Base-by-base conservation (phyloP, 2,888 invertebrate species). In the Halictus quadricinctus region DNA sequence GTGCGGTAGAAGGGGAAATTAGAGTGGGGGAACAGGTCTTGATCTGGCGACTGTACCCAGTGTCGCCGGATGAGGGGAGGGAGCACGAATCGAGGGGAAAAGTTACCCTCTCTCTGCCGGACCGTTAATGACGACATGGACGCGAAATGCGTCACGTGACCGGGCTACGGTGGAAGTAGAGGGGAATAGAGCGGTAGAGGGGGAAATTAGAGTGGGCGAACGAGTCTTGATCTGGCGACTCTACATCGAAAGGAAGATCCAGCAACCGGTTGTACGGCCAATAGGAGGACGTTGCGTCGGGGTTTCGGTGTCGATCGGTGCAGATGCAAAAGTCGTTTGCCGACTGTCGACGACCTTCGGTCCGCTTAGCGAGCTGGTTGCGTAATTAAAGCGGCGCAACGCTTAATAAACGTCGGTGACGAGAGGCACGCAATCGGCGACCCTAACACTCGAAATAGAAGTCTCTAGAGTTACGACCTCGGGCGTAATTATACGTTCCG, bases 371-470 rank as follows among this genome's bases (percentile, higher is more conserved):
- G 81, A 76, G 73, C 80, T 74, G 79, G 81, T 91, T 90, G 91
- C 91, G 88, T 90, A 90, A 90, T 90, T 90, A 91, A 91, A 85
- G 87, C 84, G 79, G 81, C 86, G 86, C 81, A 83, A 72, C 86
- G 86, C 75, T 89, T 89, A 88, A 90, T 90, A 89, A 90, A 88
- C 84, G 84, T 75, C 82, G 84, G 83, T 80, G 88, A 90, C 83
- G 86, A 90, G 88, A 79, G 76, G 80, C 86, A 85, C 79, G 87
- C 90, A 85, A 88, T 82, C 89, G 83, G 83, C 89, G 86, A 88
- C 84, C 82, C 88, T 79, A 83, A 66, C 81, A 90, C 90, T 90
- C 90, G 90, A 90, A 90, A 90, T 90, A 90, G 90, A 90, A 85
- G 82, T 86, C 84, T 81, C 73, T 58, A 83, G 88, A 86, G 88